A percentile compares a stretch with the other conserved stretches of the same genome.
Evolutionary conservation across 2,888 invertebrate genomes (phyloP).

Genomic region (Alviniconcha strummeri): DNA sequence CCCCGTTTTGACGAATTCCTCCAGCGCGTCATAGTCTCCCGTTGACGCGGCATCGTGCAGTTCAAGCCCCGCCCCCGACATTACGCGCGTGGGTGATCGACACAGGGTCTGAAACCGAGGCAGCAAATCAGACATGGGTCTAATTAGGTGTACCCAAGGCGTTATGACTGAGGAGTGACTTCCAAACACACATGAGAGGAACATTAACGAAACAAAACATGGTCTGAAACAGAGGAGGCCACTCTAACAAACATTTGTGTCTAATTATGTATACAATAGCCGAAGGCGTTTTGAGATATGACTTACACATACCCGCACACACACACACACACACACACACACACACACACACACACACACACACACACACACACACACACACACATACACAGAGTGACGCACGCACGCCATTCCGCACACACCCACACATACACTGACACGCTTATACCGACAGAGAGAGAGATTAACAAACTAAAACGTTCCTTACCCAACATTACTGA

Average conservation of each 20-base stretch:
- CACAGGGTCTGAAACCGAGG: too few relatives aligned
- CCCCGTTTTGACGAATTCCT: constrained; percentile 62
- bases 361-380: not conserved
- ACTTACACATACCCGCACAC: not conserved
- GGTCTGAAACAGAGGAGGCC: too few relatives aligned
- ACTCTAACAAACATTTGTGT: too few relatives aligned
- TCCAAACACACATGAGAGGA: not conserved
- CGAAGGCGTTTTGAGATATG: too few relatives aligned
- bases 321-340: constrained; percentile 9
- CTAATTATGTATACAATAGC: too few relatives aligned
- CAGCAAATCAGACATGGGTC: too few relatives aligned
- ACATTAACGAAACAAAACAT: too few relatives aligned
- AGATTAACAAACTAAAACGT: too few relatives aligned
- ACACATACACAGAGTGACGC: not conserved
- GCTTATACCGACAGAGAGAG: too few relatives aligned
- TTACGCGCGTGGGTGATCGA: not conserved
- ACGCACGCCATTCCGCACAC: not conserved
- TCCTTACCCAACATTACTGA: too few relatives aligned
- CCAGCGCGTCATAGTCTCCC: constrained; percentile 66
- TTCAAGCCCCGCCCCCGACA: constrained; percentile 59
- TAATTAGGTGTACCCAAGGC: too few relatives aligned
- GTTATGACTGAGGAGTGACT: not conserved
- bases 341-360: not conserved
- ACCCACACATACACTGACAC: not conserved
- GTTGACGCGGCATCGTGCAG: constrained; percentile 68